Percentiles rank a stretch among this genome's conserved stretches.
These are phyloP conservation scores for Dendrolimus kikuchii DNA, from an alignment of 1,140 invertebrate genomes.

Conservation along the genomic window DNA sequence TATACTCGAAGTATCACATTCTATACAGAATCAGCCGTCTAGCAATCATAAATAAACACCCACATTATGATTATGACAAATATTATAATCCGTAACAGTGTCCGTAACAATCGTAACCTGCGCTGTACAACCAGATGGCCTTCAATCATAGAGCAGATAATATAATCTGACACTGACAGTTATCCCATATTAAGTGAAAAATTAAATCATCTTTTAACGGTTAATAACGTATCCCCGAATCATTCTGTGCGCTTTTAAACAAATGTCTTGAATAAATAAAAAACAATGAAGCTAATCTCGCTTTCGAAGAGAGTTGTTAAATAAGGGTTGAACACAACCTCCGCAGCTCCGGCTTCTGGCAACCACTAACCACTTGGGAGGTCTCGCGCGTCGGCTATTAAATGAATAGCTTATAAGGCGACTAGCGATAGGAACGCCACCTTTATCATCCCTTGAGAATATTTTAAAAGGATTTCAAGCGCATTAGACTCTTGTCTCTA, in stretches of 20 bases:
- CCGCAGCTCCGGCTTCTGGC: slow-evolving; percentile 4
- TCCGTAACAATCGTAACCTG: slow-evolving; percentile 15
- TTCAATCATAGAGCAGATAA: slow-evolving; percentile 20
- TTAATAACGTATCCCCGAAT: slow-evolving; percentile 14
- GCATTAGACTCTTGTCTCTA: slow-evolving; percentile 12
- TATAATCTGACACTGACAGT: slow-evolving; percentile 21
- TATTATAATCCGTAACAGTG: slow-evolving; percentile 7
- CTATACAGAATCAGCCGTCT: slow-evolving; percentile 4
- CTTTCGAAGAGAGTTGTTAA: slow-evolving; percentile 21
- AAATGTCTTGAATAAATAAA: slow-evolving; percentile 1
- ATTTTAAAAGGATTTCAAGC: slow-evolving; percentile 15
- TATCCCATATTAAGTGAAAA: slow-evolving; percentile 21
- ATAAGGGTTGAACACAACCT: slow-evolving; percentile 23
- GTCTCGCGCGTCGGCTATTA: slow-evolving; percentile 23
- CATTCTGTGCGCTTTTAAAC: slow-evolving; percentile 16
- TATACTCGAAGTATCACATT: slow-evolving; percentile 6
- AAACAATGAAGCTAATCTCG: slow-evolving; percentile 29
- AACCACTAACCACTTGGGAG: slow-evolving; percentile 30
- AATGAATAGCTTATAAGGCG: slow-evolving; percentile 37
- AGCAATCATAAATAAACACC: slow-evolving; percentile 10
- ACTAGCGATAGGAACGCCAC: slow-evolving; percentile 25
- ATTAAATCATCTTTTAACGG: slow-evolving; percentile 16
- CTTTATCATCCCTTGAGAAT: slow-evolving; percentile 24
- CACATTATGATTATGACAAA: slow-evolving; percentile 12
- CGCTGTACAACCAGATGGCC: slow-evolving; percentile 10